phyloP scores from a whole-genome alignment of 1,140 invertebrate species.

The Plectus sambesii region DNA sequence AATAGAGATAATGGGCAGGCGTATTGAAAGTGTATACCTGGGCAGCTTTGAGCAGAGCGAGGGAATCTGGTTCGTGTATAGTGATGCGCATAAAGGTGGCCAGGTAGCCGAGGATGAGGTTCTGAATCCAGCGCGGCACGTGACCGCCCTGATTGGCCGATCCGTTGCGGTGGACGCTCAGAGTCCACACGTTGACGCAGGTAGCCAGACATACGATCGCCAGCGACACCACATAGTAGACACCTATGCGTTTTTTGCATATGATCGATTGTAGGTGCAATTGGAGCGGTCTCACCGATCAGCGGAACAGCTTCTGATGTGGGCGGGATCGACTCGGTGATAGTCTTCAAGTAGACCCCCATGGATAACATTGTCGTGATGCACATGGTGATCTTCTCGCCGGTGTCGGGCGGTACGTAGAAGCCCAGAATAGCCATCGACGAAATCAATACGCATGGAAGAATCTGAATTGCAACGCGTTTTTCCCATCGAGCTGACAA shows the following conservation, averaged over 20 bases:
- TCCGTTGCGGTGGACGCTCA: slow-evolving; percentile 76
- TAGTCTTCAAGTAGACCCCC: slow-evolving; percentile 85
- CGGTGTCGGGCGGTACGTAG: slow-evolving; percentile 79
- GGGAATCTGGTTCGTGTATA: slow-evolving; percentile 41
- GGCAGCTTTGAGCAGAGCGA: slow-evolving; percentile 39
- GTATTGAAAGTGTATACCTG: slow-evolving; percentile 17
- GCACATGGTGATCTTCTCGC: slow-evolving; percentile 63
- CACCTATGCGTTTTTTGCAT: slow-evolving; percentile 54
- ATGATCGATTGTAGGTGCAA: too few relatives aligned
- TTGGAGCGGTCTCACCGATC: slow-evolving; percentile 62
- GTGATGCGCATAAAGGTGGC: slow-evolving; percentile 34
- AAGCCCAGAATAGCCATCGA: slow-evolving; percentile 72
- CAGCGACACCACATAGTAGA: slow-evolving; percentile 80
- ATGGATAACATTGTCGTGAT: slow-evolving; percentile 78
- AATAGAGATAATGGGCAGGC: not conserved
- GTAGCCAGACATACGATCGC: slow-evolving; percentile 77
- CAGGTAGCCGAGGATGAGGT: slow-evolving; percentile 40
- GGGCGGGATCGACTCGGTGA: slow-evolving; percentile 72
- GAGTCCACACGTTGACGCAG: slow-evolving; percentile 58
- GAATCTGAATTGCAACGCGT: slow-evolving; percentile 22
- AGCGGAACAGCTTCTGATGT: slow-evolving; percentile 74
- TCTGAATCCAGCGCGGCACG: slow-evolving; percentile 37
- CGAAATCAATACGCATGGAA: slow-evolving; percentile 78
- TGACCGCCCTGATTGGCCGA: slow-evolving; percentile 45
- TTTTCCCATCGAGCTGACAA: not conserved